A percentile compares a stretch with the other conserved stretches of the same genome.
Conservation (phyloP, 2,888 invertebrate genomes). For the Lasioglossum calceatum region DNA sequence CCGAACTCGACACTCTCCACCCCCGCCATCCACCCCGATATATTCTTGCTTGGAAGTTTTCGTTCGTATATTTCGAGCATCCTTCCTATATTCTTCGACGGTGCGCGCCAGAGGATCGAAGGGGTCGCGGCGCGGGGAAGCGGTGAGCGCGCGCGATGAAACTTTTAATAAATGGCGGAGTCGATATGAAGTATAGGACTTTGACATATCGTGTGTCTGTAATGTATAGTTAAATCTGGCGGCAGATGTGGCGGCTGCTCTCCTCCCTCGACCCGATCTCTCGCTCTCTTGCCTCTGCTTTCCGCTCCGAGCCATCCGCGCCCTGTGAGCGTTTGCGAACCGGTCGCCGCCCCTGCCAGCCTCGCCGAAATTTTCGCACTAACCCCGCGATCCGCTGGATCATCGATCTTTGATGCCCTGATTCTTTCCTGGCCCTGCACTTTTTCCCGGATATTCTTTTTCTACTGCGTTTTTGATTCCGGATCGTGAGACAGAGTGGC, state of each 20-base stretch:
- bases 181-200: constrained; percentile 85
- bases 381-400: constrained; percentile 66
- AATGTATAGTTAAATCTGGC: constrained; percentile 85
- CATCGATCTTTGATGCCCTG: not conserved
- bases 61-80: constrained; percentile 76
- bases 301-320: constrained; percentile 59
- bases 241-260: constrained; percentile 83
- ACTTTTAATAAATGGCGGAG: constrained; percentile 85
- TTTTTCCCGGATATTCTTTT: not conserved
- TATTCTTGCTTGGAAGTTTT: constrained; percentile 63
- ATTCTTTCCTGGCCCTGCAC: not conserved
- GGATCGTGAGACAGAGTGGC: fast-evolving
- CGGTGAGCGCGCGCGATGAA: constrained; percentile 80
- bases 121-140: constrained; percentile 55
- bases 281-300: constrained; percentile 55
- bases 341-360: constrained; percentile 57
- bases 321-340: constrained; percentile 54
- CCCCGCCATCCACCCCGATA: not conserved
- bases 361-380: constrained; percentile 32
- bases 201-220: constrained; percentile 85
- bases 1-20: constrained; percentile 31
- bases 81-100: constrained; percentile 68
- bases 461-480: too few species aligned
- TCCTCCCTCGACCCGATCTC: constrained; percentile 68
- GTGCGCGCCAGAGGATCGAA: constrained; percentile 62